Evolutionary conservation across 2,888 invertebrate genomes (phyloP).

Genomic region (Teinopalpus imperialis): DNA sequence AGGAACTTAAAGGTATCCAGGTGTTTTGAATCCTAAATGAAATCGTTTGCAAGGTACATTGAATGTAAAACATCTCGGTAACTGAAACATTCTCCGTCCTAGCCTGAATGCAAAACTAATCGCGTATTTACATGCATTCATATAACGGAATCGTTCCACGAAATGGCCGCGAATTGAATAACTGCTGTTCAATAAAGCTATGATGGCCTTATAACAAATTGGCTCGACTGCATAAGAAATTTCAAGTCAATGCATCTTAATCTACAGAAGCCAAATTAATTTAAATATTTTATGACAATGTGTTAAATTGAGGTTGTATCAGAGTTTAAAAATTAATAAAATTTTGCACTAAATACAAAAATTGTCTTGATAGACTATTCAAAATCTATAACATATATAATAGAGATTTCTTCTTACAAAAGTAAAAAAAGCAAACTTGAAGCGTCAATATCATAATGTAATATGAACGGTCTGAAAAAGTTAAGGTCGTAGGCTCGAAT

Average conservation of each 20-base stretch:
- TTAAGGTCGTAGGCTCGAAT: no score
- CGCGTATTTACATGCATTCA: constrained; percentile 13
- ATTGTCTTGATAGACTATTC: no score
- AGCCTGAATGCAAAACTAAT: constrained; percentile 8
- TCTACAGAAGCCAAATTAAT: not conserved
- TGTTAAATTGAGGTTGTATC: no score
- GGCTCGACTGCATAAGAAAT: not conserved
- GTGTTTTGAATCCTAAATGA: constrained; percentile 3
- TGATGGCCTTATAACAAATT: not conserved
- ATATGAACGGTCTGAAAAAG: no score
- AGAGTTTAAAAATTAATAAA: no score
- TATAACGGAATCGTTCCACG: constrained; percentile 5
- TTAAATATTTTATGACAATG: no score
- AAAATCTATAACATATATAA: no score
- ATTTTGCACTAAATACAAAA: no score
- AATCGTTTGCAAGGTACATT: constrained; percentile 5
- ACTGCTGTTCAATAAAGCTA: constrained; percentile 1
- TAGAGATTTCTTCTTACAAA: no score
- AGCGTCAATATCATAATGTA: no score
- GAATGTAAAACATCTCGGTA: constrained; percentile 6
- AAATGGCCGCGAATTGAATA: not conserved
- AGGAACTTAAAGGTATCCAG: no score
- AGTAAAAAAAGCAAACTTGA: no score
- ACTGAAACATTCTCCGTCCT: constrained; percentile 13
- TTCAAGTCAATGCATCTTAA: not conserved